phyloP scores from a whole-genome alignment of 1,140 invertebrate species.

The Aphis craccivora region DNA sequence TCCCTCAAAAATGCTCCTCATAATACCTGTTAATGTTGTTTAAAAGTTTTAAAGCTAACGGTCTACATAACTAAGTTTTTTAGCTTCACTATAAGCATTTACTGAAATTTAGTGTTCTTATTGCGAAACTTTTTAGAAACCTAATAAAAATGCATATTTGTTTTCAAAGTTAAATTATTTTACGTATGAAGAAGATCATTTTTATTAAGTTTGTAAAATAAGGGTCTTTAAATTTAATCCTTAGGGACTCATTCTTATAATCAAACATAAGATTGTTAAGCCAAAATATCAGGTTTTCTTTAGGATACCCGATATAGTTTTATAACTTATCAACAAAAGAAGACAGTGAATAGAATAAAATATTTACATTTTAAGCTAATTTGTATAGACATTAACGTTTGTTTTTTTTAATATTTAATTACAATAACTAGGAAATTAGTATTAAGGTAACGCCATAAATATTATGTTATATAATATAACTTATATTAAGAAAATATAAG shows the following conservation, averaged over 20 bases:
- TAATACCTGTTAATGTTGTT: constrained; percentile 16
- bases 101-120: constrained; percentile 19
- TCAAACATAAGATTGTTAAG: background rate
- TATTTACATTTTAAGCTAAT: background rate
- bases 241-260: background rate
- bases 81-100: constrained; percentile 25
- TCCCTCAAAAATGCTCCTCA: background rate
- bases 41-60: constrained; percentile 25
- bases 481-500: background rate
- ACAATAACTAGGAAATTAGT: background rate
- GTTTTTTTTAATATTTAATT: background rate
- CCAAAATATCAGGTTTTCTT: background rate
- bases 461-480: background rate
- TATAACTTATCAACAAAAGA: background rate
- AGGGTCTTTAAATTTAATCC: constrained; percentile 3
- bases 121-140: constrained; percentile 24
- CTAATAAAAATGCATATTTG: constrained; percentile 32
- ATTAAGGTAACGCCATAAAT: background rate
- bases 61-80: constrained; percentile 13
- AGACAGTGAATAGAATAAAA: background rate
- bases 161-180: constrained; percentile 33
- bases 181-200: constrained; percentile 27
- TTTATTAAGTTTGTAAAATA: constrained; percentile 36
- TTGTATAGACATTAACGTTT: background rate
- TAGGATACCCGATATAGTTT: background rate